Evolutionary conservation across 2,113 vertebrate genomes (phyloP), one percentile per base, ranked within the genome.

Genomic region (Sula dactylatra): DNA sequence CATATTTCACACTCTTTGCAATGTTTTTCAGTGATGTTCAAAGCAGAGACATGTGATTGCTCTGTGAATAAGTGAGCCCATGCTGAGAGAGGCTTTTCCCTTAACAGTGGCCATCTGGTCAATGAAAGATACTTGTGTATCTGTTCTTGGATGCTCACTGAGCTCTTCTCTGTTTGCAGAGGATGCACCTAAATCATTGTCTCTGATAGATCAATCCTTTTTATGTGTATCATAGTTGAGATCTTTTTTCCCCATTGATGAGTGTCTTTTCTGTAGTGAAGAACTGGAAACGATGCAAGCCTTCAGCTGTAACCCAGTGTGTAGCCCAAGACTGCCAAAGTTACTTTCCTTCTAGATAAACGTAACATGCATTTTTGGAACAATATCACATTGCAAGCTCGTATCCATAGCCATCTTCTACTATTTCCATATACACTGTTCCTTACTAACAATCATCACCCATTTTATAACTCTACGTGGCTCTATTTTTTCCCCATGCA

Each of bases 381-480:
- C 87, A 92, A 38, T 95, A 97, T 87, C 93, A 93, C 95, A 96
- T 95, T 96, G 94, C 93, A 93, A 80, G 38, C 20, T 91, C 8
- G 0, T 66, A 59, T 40, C 16, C 81, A 79, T 58, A 38, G 7
- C 7, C 56, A 52, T 62, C 42, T 40, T 31, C 64, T 52, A 24
- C 49, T 58, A 7, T 40, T 78, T 67, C 58, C 71, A 61, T 44
- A 18, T 10, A 10, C 4, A 2, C 59, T 67, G 32, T 18, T 89
- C 38, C 59, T 79, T 44, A 56, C 22, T 50, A 69, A 82, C 31
- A 45, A 52, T 44, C 59, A 74, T 42, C 38, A 69, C 52, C 29
- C 32, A 56, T 78, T 87, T 88, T 52, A 4, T 31, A 86, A 29
- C 5, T 79, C 44, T 66, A n/a, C 16, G 5, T 24, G 50, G 34